These are phyloP conservation scores for Buteo buteo DNA, from an alignment of 2,113 vertebrate genomes.

Conservation along the genomic window DNA sequence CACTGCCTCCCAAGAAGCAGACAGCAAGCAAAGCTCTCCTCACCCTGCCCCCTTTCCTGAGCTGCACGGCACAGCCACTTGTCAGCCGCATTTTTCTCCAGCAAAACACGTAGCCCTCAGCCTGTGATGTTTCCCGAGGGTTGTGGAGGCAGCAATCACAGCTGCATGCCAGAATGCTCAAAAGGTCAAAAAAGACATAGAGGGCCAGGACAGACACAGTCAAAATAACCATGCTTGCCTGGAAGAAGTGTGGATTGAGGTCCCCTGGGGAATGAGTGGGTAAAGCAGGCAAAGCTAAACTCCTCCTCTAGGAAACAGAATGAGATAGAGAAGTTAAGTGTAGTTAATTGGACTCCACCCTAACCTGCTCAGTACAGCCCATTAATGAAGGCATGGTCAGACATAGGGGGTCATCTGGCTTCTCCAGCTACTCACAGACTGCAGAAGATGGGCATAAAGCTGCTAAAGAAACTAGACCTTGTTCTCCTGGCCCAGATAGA, in stretches of 20 bases:
- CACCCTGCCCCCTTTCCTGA: neutral
- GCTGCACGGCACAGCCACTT: neutral
- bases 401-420: neutral
- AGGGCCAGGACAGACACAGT: neutral
- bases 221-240: neutral
- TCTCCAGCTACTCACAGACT: neutral
- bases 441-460: neutral
- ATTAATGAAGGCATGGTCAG: neutral
- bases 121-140: neutral
- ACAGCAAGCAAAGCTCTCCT: neutral
- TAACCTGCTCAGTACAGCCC: neutral
- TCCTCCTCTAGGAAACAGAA: neutral
- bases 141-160: neutral
- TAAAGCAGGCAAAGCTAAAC: neutral
- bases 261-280: neutral
- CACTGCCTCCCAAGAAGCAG: neutral
- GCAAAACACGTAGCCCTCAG: neutral
- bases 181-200: neutral
- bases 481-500: neutral
- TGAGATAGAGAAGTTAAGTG: neutral
- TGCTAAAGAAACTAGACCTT: neutral
- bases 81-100: neutral
- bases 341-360: neutral
- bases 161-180: neutral
- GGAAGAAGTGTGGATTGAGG: neutral